phyloP scores from a whole-genome alignment of 1,140 invertebrate species.

The Catajapyx aquilonaris region DNA sequence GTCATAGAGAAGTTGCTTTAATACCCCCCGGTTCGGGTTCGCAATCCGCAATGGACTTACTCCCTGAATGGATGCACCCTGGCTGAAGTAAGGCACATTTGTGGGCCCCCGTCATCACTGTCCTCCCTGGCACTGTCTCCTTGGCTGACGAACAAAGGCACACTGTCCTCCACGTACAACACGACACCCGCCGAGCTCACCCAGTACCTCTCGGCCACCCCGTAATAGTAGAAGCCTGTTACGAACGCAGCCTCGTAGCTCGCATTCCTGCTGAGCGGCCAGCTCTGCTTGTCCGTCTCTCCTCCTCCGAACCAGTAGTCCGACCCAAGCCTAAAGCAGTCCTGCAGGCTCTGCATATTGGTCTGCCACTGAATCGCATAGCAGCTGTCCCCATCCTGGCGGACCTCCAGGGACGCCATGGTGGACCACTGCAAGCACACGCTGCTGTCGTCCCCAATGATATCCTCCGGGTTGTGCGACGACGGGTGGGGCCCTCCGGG shows the following conservation, averaged over 20 bases:
- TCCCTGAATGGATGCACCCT: conserved; percentile 7
- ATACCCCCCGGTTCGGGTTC: conserved; percentile 16
- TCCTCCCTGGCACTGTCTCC: conserved; percentile 33
- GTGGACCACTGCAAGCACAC: too few relatives aligned
- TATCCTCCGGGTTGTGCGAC: too few relatives aligned
- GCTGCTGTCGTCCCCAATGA: too few relatives aligned
- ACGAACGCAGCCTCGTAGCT: not conserved
- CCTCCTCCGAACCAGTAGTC: not conserved
- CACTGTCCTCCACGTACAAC: conserved; percentile 33
- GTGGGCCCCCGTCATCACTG: conserved; percentile 33
- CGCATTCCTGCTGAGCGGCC: not conserved
- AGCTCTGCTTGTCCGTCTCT: not conserved
- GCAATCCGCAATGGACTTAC: conserved; percentile 28
- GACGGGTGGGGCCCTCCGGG: too few relatives aligned
- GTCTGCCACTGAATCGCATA: not conserved
- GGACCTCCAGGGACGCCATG: too few relatives aligned
- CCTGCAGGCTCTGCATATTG: not conserved
- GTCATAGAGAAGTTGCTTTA: conserved; percentile 12
- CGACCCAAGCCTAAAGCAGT: not conserved
- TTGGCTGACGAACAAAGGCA: conserved; percentile 48
- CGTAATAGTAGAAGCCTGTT: too few relatives aligned
- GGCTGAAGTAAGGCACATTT: conserved; percentile 10
- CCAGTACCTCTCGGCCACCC: conserved; percentile 56
- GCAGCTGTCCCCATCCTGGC: too few relatives aligned
- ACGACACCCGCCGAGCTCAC: conserved; percentile 41